Evolutionary conservation across 2,113 vertebrate species (phyloP), one percentile per base, ranked within the genome.

Genomic region (Machaerirhynchus nigripectus): DNA sequence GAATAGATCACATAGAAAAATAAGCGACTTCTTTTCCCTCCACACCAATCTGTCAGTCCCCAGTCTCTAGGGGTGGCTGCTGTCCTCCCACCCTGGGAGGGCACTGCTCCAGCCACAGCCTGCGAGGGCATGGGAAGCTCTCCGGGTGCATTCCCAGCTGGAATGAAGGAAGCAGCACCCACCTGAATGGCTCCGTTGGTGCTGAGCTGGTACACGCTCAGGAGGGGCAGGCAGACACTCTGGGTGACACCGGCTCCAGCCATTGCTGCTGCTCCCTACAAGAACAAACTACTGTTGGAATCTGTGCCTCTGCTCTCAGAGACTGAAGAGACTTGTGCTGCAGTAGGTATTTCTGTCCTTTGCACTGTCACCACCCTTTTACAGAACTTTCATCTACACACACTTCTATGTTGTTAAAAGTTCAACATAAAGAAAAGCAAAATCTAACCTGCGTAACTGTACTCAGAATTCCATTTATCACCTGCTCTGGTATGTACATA

Each of bases 171-270:
- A 50, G 47, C 7, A 74, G 42, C n/a, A 50, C 97, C 94, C 89
- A 99, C 99, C 99, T 99, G 99, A 13, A 98, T 98, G 3, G 98
- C 89, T 75, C 99, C 99, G 0, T 99, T 99, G 50, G 97, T 93
- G 50, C 99, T 98, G 22, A 98, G 98, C 95, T 99, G 99, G 83
- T 99, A 99, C 22, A 99, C 99, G 1, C 99, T 99, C 74, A 99
- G 92, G 20, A 99, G 98, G 93, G 99, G 99, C 71, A 99, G 97
- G 94, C 99, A 99, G 94, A 99, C 98, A 6, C 99, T 99, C 96
- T 99, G 99, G 8, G 98, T 98, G 92, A 99, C 97, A n/a, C 99
- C 99, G 2, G 99, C 99, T 82, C 99, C 99, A 15, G 99, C 99
- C 73, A 99, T 98, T 16, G 99, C 99, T 49, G 98, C 97, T 56